Evolutionary conservation across 2,797 vertebrate species (phyloP).

Genomic region (Otus scops): DNA sequence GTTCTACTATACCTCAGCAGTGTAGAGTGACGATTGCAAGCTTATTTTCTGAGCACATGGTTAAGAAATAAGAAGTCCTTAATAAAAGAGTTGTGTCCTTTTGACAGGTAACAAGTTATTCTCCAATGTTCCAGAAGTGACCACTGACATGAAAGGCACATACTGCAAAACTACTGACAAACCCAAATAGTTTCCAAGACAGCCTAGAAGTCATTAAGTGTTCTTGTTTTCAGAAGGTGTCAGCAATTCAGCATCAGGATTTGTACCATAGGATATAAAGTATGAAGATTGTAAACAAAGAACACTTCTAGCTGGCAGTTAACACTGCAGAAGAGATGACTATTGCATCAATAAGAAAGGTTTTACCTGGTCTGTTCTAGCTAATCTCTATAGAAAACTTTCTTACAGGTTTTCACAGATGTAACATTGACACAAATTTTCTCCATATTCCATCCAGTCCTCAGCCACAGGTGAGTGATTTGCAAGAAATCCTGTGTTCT

Average conservation of each 20-base stretch:
- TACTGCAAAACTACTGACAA: not conserved
- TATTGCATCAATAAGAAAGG: not conserved
- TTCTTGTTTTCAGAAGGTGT: not conserved
- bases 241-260: not conserved
- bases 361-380: not conserved
- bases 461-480: not conserved
- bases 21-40: not conserved
- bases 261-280: not conserved
- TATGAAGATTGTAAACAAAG: not conserved
- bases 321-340: not conserved
- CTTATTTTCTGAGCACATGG: not conserved
- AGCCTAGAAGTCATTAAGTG: not conserved
- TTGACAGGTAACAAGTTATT: not conserved
- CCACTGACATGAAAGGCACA: not conserved
- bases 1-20: not conserved
- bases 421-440: not conserved
- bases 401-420: not conserved
- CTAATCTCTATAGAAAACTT: not conserved
- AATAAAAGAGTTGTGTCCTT: not conserved
- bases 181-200: not conserved
- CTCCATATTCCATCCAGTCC: not conserved
- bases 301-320: not conserved
- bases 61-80: not conserved
- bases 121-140: not conserved
- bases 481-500: not conserved